Conservation (phyloP, 1,140 invertebrate species). For the Leptinotarsa lineolata region DNA sequence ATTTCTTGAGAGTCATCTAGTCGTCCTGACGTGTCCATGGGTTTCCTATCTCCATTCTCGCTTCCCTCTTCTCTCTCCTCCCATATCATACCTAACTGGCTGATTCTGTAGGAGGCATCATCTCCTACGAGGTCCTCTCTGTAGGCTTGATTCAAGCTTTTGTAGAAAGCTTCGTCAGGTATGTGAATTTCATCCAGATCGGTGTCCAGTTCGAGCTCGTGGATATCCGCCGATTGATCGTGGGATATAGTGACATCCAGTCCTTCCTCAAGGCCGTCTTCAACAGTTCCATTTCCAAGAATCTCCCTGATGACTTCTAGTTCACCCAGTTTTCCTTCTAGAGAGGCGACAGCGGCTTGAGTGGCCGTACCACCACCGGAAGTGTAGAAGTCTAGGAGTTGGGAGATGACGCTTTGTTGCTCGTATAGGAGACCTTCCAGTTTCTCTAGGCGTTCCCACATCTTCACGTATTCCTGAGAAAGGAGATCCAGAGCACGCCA, state of each 20-base stretch:
- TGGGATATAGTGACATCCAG: slow-evolving; percentile 57
- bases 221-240: slow-evolving; percentile 55
- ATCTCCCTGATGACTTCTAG: slow-evolving; percentile 66
- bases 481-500: slow-evolving; percentile 89
- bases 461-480: slow-evolving; percentile 89
- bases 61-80: slow-evolving; percentile 66
- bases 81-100: slow-evolving; percentile 82
- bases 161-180: slow-evolving; percentile 86
- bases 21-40: slow-evolving; percentile 53
- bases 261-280: slow-evolving; percentile 66
- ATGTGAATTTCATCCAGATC: slow-evolving; percentile 61
- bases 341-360: slow-evolving; percentile 26
- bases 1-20: slow-evolving; percentile 67
- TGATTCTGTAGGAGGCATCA: slow-evolving; percentile 63
- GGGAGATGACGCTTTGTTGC: slow-evolving; percentile 89
- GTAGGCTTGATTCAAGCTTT: slow-evolving; percentile 85
- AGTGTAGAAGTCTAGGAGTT: slow-evolving; percentile 80
- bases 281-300: slow-evolving; percentile 64
- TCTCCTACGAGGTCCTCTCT: slow-evolving; percentile 75
- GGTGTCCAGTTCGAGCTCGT: slow-evolving; percentile 58
- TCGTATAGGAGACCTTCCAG: slow-evolving; percentile 86
- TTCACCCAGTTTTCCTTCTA: slow-evolving; percentile 52
- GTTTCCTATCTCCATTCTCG: slow-evolving; percentile 55
- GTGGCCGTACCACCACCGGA: slow-evolving; percentile 43
- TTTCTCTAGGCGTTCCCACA: slow-evolving; percentile 91